Conservation (phyloP, 2,797 vertebrate genomes). For the Typhlichthys eigenmanni region DNA sequence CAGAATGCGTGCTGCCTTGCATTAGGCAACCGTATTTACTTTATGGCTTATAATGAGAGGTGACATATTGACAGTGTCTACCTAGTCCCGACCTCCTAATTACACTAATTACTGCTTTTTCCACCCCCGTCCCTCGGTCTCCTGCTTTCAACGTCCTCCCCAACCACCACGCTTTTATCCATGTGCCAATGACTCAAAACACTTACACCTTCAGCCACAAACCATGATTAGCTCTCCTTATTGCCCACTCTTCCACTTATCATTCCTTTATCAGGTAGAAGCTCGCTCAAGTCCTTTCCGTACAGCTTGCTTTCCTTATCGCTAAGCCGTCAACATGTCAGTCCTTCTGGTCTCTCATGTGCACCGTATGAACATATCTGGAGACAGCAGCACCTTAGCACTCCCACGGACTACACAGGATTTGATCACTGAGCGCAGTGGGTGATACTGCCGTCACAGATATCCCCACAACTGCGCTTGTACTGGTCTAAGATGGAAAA, state of each 20-base stretch:
- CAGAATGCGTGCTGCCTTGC: constrained; percentile 67
- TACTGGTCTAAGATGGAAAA: no score
- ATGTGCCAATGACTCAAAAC: constrained; percentile 50
- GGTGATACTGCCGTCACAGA: no score
- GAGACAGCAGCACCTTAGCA: no score
- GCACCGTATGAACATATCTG: constrained; percentile 2
- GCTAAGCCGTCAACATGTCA: background rate
- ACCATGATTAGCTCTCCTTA: constrained; percentile 19
- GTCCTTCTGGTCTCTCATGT: background rate
- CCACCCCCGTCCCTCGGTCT: constrained; percentile 36
- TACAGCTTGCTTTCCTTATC: constrained; percentile 1
- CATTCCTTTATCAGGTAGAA: no score
- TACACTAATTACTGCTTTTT: constrained; percentile 77
- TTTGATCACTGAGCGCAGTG: no score
- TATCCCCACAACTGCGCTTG: no score
- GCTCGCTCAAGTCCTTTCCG: no score
- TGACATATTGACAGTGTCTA: constrained; percentile 80
- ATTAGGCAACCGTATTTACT: constrained; percentile 71
- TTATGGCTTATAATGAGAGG: constrained; percentile 77
- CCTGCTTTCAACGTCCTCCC: constrained; percentile 24
- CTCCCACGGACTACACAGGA: no score
- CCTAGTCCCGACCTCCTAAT: constrained; percentile 77
- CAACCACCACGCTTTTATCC: background rate
- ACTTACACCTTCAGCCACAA: constrained; percentile 51
- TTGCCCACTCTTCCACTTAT: background rate